Evolutionary conservation across 1,140 invertebrate genomes (phyloP), one percentile per base, ranked within the genome.

Genomic region (Formica selysi): DNA sequence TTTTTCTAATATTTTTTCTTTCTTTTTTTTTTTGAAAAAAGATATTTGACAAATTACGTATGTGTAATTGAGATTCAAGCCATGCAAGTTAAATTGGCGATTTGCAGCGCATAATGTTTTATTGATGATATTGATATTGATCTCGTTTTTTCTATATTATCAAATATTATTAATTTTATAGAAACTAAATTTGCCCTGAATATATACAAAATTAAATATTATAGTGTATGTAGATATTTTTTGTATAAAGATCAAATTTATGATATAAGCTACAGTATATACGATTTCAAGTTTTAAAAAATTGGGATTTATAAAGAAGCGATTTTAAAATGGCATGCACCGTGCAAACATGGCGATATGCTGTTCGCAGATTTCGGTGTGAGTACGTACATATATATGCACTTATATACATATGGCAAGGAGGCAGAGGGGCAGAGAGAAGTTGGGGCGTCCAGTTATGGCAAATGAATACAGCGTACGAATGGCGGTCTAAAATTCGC

Each of bases 401-500:
- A 59, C 64, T 83, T 76, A 32, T 81, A 74, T 79, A 84, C 62
- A 87, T 88, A 88, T 80, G 68, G 59, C 80, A 85, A 80, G 64
- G 32, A 1, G 32, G 1, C 22, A 78, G 76, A 92, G 85, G 90
- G 89, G 86, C 85, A 90, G 81, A 80, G 48, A 51, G 16, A 19
- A 51, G 16, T 90, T 88, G 61, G 62, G 70, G 85, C 83, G 85
- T 51, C 85, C 89, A 90, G 76, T 84, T 89, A 86, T 87, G 51
- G 89, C 70, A 88, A 91, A 88, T 87, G 87, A 87, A 90, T 87
- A 65, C 78, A 86, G 89, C 92, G 92, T 92, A 92, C 41, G 90
- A 92, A 92, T 92, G 92, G 92, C 92, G 92, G 76, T 36, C 79
- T 73, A 71, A 90, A 88, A 90, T 88, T 91, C 87, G 84, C 86